A percentile compares a stretch with the other conserved stretches of the same genome.
phyloP scores from a whole-genome alignment of 2,888 invertebrate genomes.

The Mimas tiliae region DNA sequence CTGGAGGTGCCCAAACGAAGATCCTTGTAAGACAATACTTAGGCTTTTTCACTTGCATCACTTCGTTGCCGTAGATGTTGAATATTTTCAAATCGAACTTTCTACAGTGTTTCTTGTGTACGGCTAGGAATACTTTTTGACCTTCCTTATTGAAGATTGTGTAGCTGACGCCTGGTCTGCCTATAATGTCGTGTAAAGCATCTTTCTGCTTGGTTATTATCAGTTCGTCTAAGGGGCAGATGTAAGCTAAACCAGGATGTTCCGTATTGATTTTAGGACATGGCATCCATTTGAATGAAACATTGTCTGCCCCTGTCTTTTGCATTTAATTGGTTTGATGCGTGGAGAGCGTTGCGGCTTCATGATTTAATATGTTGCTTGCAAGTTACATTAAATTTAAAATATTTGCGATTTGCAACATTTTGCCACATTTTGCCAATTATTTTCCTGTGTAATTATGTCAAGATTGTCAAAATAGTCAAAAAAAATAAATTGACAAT shows the following conservation, averaged over 20 bases:
- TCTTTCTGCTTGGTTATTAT: conserved; percentile 55
- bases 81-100: conserved; percentile 56
- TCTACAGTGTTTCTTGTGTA: conserved; percentile 42
- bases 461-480: too few relatives aligned
- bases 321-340: conserved; percentile 17
- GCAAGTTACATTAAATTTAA: not conserved
- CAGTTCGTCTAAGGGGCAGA: conserved; percentile 53
- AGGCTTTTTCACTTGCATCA: conserved; percentile 54
- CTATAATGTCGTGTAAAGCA: conserved; percentile 55
- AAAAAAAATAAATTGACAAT: too few relatives aligned
- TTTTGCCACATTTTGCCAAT: not conserved
- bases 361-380: not conserved
- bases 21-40: conserved; percentile 46
- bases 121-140: conserved; percentile 65
- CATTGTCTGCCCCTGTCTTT: not conserved
- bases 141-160: conserved; percentile 62
- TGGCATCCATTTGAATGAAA: conserved; percentile 58
- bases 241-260: conserved; percentile 60
- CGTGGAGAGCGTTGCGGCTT: not conserved
- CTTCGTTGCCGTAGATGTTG: conserved; percentile 67
- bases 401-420: too few relatives aligned
- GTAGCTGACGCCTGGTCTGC: conserved; percentile 47
- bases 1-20: conserved; percentile 61
- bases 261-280: conserved; percentile 52
- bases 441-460: too few relatives aligned